phyloP scores from a whole-genome alignment of 2,888 invertebrate species.

The Unio delphinus region DNA sequence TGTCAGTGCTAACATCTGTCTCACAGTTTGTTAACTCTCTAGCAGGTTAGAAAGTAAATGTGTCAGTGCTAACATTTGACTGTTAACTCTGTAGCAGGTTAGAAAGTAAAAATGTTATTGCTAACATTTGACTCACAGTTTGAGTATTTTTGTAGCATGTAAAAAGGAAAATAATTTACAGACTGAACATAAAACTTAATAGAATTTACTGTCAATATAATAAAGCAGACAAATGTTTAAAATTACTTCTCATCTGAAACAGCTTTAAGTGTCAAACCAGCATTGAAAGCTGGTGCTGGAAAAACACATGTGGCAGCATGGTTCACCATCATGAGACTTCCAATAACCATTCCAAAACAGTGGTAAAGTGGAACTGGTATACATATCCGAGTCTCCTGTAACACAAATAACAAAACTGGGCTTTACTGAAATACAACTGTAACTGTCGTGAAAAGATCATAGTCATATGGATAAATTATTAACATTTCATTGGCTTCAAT shows the following conservation, averaged over 20 bases:
- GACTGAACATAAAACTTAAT: neutral
- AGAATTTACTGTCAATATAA: neutral
- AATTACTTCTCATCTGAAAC: constrained; percentile 79
- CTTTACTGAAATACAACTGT: too few relatives aligned
- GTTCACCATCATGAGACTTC: constrained; percentile 76
- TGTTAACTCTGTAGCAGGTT: too few relatives aligned
- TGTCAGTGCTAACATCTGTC: too few relatives aligned
- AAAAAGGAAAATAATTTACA: neutral
- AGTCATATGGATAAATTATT: too few relatives aligned
- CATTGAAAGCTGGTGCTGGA: constrained; percentile 74
- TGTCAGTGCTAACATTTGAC: too few relatives aligned
- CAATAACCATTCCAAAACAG: constrained; percentile 82
- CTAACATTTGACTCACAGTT: too few relatives aligned
- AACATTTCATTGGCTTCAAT: too few relatives aligned
- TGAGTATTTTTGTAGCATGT: too few relatives aligned
- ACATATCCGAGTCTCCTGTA: constrained; percentile 67
- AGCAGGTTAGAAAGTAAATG: too few relatives aligned
- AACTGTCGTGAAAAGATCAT: too few relatives aligned
- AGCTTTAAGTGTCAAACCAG: constrained; percentile 78
- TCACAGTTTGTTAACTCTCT: too few relatives aligned
- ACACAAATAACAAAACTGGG: constrained; percentile 2
- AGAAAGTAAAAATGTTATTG: too few relatives aligned
- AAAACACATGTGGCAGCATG: constrained; percentile 72
- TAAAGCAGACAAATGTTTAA: neutral
- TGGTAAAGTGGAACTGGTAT: constrained; percentile 86